Conservation (phyloP, 35 echinoderm and acorn worm species). For the Apostichopus japonicus region DNA sequence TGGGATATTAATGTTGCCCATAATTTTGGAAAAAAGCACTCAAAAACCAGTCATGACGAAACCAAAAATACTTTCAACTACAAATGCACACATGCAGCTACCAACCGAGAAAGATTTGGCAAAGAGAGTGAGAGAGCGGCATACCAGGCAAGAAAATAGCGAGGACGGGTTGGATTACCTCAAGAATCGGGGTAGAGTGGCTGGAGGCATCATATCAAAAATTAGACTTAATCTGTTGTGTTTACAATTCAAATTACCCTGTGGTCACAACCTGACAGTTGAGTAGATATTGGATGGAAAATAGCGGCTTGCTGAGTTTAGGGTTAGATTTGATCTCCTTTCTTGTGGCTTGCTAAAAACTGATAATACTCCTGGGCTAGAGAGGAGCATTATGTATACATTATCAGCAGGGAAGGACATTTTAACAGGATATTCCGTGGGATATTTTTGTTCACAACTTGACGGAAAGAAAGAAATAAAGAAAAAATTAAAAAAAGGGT, state of each 20-base stretch:
- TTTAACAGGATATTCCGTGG: neutral
- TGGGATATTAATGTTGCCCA: too few relatives aligned
- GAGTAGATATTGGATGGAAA: neutral
- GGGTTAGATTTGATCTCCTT: neutral
- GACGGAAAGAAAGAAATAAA: neutral
- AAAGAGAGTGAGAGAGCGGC: neutral
- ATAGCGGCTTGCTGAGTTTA: neutral
- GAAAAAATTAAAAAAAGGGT: neutral
- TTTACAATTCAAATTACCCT: constrained; percentile 41
- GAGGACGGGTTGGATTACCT: neutral
- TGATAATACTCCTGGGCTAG: too few relatives aligned
- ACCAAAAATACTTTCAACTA: neutral
- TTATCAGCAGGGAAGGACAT: constrained; percentile 29
- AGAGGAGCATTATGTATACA: neutral
- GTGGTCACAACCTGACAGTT: constrained; percentile 19
- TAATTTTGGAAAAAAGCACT: too few relatives aligned
- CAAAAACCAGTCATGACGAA: too few relatives aligned
- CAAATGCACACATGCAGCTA: neutral
- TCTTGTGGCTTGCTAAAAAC: neutral
- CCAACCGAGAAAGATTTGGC: neutral
- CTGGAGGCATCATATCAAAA: neutral
- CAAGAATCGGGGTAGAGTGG: neutral
- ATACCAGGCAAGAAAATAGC: neutral
- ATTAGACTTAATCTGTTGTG: neutral
- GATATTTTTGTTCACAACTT: constrained; percentile 24